phyloP scores from a whole-genome alignment of 2,797 vertebrate genomes.

The Cheirogaleus major region DNA sequence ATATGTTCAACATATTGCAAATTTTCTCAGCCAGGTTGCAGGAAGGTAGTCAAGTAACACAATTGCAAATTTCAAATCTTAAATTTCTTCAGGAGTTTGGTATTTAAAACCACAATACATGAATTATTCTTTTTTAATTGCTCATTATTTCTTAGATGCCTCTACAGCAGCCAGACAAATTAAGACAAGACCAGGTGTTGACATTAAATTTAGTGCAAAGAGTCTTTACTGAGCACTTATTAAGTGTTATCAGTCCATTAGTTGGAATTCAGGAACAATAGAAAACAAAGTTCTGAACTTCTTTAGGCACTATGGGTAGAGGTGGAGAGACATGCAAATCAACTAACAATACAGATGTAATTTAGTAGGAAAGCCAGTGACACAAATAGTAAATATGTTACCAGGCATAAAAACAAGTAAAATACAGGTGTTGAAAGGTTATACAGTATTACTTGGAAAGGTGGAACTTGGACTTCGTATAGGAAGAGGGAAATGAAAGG shows the following conservation, averaged over 20 bases:
- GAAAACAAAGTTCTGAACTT: constrained; percentile 5
- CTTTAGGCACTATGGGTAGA: not conserved
- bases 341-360: not conserved
- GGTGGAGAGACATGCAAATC: not conserved
- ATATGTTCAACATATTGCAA: not conserved
- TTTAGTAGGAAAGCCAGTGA: not conserved
- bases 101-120: constrained; percentile 16
- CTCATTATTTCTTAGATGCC: constrained; percentile 33
- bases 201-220: not conserved
- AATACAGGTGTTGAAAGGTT: not conserved
- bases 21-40: not conserved
- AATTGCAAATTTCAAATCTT: not conserved
- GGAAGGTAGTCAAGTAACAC: not conserved
- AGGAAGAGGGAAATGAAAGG: not conserved
- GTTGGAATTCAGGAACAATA: not conserved
- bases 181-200: not conserved
- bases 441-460: not conserved
- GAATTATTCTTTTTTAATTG: constrained; percentile 30
- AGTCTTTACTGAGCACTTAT: constrained; percentile 14
- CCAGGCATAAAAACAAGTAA: not conserved
- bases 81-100: constrained; percentile 20
- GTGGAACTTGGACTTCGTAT: not conserved
- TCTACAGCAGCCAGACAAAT: not conserved
- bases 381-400: not conserved
- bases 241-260: constrained; percentile 8